phyloP scores from a whole-genome alignment of 1,140 invertebrate genomes.

The Diorhabda sublineata region DNA sequence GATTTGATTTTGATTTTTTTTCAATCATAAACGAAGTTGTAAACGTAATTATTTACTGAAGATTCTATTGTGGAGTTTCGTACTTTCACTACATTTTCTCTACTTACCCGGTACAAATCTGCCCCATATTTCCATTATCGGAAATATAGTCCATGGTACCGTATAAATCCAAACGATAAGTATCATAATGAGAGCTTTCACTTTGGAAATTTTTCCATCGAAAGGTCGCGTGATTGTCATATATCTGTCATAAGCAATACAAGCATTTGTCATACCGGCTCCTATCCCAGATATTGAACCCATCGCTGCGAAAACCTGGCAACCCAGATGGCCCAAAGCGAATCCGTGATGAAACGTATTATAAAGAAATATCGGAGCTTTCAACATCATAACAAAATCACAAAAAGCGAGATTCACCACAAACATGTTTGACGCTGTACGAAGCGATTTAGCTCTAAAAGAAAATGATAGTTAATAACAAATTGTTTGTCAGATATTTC shows the following conservation, averaged over 20 bases:
- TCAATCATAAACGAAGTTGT: too few species aligned
- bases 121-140: slow-evolving; percentile 76
- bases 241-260: slow-evolving; percentile 42
- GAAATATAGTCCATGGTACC: slow-evolving; percentile 74
- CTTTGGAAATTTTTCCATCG: slow-evolving; percentile 70
- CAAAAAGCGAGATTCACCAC: slow-evolving; percentile 82
- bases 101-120: slow-evolving; percentile 69
- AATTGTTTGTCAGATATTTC: too few species aligned
- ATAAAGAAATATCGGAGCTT: slow-evolving; percentile 82
- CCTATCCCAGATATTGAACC: slow-evolving; percentile 77
- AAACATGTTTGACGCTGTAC: slow-evolving; percentile 87
- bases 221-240: slow-evolving; percentile 79
- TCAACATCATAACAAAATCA: slow-evolving; percentile 85
- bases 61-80: neutral
- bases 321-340: slow-evolving; percentile 65
- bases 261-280: slow-evolving; percentile 50
- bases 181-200: slow-evolving; percentile 71
- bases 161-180: slow-evolving; percentile 71
- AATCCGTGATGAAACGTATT: slow-evolving; percentile 78
- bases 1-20: too few species aligned
- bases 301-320: slow-evolving; percentile 72
- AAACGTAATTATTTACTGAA: too few species aligned
- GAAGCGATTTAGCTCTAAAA: slow-evolving; percentile 70
- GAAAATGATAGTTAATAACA: neutral
- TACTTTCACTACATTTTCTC: neutral